A percentile compares a stretch with the other conserved stretches of the same genome.
These are phyloP conservation scores for Chionomys nivalis DNA, from an alignment of 2,113 vertebrate genomes.

Conservation along the genomic window DNA sequence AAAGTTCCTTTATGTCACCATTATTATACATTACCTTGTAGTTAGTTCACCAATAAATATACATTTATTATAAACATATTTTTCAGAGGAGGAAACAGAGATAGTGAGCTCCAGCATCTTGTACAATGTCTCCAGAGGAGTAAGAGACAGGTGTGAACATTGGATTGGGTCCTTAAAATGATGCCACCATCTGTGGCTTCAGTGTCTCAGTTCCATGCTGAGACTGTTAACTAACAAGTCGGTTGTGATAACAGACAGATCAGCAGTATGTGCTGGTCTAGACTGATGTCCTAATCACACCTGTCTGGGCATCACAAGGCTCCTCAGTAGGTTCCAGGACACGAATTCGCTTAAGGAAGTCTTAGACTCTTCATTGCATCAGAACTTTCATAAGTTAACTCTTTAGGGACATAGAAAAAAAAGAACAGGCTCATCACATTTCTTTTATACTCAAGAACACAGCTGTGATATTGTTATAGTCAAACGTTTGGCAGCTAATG, in stretches of 20 bases:
- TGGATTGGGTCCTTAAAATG: background rate
- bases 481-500: constrained; percentile 58
- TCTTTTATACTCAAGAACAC: constrained; percentile 61
- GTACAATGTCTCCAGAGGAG: background rate
- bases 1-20: background rate
- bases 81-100: background rate
- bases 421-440: background rate
- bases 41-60: background rate
- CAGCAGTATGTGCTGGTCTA: background rate
- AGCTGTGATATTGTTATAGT: constrained; percentile 68
- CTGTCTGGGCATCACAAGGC: background rate
- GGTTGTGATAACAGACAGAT: background rate
- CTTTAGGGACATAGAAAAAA: background rate
- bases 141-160: background rate
- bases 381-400: constrained; percentile 43
- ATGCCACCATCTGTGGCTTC: background rate
- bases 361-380: constrained; percentile 6
- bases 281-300: background rate
- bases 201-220: background rate
- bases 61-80: background rate
- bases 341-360: constrained; percentile 9
- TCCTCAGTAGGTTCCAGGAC: background rate
- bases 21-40: background rate
- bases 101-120: background rate
- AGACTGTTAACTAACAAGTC: background rate